Evolutionary conservation across 2,797 vertebrate genomes (phyloP), one percentile per base, ranked within the genome.

Genomic region (Acrossocheilus wenchowensis): DNA sequence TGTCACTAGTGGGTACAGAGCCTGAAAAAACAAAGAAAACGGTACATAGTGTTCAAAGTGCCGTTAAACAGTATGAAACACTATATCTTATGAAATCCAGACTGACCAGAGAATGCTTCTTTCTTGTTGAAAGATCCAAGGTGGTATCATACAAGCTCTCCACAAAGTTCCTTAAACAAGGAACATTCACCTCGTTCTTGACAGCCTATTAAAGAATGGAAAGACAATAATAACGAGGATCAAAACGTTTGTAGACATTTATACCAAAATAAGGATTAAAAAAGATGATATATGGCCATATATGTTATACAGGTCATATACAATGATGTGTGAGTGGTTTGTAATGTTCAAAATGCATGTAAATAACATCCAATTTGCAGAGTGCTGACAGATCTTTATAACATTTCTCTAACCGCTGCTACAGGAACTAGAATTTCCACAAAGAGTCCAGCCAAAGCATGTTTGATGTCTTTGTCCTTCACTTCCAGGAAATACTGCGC

Each of bases 391-490:
- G 11, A 73, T 83, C 39, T 64, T 73, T 7, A 6, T 57, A 15
- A 62, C 21, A 73, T 89, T 91, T 87, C 84, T 97, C 98, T 98
- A 92, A 99, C 98, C 91, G 98, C 98, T 89, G 98, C 98, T 77
- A 99, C 98, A 0, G 98, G 98, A 87, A 99, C 97, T 82, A 99
- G 96, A 93, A 99, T 98, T 94, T 99, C 98, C 91, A 99, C 98
- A 92, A 99, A 99, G 82, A 99, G 96, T 87, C 98, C 98, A 3
- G 98, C 98, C 92, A 99, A 94, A 87, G 98, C 98, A 88, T 99
- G 98, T 90, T 98, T 99, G 91, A 99, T 97, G 91, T 99, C 98
- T 96, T 99, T 99, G 94, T 99, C 98, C 95, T 99, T 99, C 88
- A 99, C 98, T 95, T 99, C 98, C 90, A 99, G 93, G 94, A 99